These are phyloP conservation scores for Cryptus armator DNA, from an alignment of 2,888 invertebrate species.

Conservation along the genomic window DNA sequence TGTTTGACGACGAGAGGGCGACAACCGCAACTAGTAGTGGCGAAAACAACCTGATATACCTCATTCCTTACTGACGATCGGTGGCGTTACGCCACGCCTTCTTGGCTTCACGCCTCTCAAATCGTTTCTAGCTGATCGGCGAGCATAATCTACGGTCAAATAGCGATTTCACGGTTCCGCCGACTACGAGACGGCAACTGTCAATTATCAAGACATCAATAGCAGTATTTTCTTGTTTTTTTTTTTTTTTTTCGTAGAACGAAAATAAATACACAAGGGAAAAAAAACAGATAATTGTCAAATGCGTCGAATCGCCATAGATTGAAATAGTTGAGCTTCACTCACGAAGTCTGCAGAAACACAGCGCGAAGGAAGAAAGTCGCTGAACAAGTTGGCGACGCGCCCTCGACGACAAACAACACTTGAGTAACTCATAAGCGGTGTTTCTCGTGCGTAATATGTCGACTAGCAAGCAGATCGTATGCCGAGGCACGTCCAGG, in stretches of 20 bases:
- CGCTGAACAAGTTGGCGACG: constrained; percentile 39
- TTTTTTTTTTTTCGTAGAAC: neutral
- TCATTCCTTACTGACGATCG: constrained; percentile 37
- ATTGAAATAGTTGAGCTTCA: constrained; percentile 9
- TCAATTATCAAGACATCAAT: neutral
- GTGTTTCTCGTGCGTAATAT: constrained; percentile 57
- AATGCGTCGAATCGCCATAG: neutral
- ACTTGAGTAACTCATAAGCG: constrained; percentile 50
- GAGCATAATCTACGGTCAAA: constrained; percentile 81
- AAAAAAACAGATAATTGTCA: neutral
- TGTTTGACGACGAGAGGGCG: constrained; percentile 48
- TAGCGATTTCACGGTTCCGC: constrained; percentile 82
- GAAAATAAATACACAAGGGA: neutral
- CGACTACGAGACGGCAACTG: constrained; percentile 68
- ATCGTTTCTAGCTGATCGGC: constrained; percentile 76
- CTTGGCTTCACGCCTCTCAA: constrained; percentile 80
- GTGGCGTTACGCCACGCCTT: constrained; percentile 79
- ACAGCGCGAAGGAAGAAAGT: constrained; percentile 35
- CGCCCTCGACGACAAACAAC: constrained; percentile 44
- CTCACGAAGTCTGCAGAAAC: neutral
- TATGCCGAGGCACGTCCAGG: constrained; percentile 83
- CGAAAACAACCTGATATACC: constrained; percentile 28
- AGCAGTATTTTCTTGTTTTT: neutral
- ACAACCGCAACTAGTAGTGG: constrained; percentile 52
- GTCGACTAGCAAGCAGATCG: constrained; percentile 82